A percentile compares a stretch with the other conserved stretches of the same genome.
phyloP scores from a whole-genome alignment of 2,113 vertebrate genomes.

The Trichechus manatus region DNA sequence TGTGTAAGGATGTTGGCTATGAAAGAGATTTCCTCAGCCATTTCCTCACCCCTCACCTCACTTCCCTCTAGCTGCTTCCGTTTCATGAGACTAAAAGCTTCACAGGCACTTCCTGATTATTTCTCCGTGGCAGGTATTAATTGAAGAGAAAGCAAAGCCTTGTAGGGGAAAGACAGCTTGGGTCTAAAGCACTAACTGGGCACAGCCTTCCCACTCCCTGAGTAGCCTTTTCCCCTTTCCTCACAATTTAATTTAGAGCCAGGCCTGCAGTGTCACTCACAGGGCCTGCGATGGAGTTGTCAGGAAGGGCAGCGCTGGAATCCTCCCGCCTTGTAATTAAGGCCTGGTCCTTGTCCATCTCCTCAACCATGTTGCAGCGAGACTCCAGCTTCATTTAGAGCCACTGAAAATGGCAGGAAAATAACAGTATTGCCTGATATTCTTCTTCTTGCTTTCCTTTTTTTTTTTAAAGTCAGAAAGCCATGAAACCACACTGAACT shows the following conservation, averaged over 20 bases:
- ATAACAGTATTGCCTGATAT: background rate
- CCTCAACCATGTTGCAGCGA: fast-evolving
- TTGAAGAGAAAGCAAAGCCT: background rate
- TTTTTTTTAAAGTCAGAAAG: background rate
- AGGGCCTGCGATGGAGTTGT: background rate
- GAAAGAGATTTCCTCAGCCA: background rate
- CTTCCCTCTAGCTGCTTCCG: background rate
- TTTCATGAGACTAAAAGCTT: background rate
- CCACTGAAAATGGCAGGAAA: background rate
- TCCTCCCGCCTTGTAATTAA: background rate
- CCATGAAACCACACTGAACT: background rate
- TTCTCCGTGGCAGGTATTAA: background rate
- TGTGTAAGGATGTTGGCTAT: background rate
- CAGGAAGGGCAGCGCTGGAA: background rate
- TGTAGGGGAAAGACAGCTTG: fast-evolving
- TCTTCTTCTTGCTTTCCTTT: background rate
- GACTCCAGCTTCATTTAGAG: background rate
- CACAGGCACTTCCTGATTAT: background rate
- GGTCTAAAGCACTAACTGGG: fast-evolving
- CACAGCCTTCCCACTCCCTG: background rate
- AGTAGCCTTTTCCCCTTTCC: background rate
- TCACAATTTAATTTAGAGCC: background rate
- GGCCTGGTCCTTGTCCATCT: too few relatives aligned
- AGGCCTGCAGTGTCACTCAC: background rate
- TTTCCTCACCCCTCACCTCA: background rate